Evolutionary conservation across 1,140 invertebrate species (phyloP), one percentile per base, ranked within the genome.

Genomic region (Drosophila willistoni): DNA sequence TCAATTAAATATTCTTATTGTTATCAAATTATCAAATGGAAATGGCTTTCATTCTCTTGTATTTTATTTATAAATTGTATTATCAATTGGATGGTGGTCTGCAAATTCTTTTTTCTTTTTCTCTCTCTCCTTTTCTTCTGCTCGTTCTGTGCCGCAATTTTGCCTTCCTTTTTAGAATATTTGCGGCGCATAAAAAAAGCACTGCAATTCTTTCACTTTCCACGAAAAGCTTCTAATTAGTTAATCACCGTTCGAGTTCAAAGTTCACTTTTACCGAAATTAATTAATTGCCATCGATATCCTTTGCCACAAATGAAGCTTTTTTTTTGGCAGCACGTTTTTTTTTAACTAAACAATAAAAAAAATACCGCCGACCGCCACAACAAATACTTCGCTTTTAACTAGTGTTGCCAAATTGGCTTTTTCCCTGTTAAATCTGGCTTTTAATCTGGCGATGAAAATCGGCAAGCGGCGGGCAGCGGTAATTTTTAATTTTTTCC

Each of bases 11-110:
- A 54, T 66, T 57, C 68, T 61, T 81, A 77, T 90, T 90, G 79
- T 90, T 90, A 90, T 86, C 81, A 90, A 85, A 90, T 85, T 74
- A 81, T 59, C 63, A 81, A 75, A 42, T 34, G 65, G 70, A 44
- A 64, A 76, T 33, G 42, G 59, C 17, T 64, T 56, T 77, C 51
- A 63, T 25, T 47, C 41, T 25, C 14, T 60, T 13, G 60, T 47
- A 68, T 59, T 79, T 60, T 59, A 71, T 71, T 61, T 72, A 41
- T 67, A 33, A 39, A 68, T 51, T 51, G 29, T 59, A 56, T 68
- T 75, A 63, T 72, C 54, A 64, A 55, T 57, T 64, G 57, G 42
- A 22, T 14, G 17, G 14, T 64, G 55, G 29, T 29, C 17, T 63
- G 34, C 69, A 71, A 36, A 36, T 36, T 36, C 61, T 56, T 55